Percentiles rank a stretch among this genome's conserved stretches.
Conservation (phyloP, 2,888 invertebrate genomes). For the Onchidella celtica region DNA sequence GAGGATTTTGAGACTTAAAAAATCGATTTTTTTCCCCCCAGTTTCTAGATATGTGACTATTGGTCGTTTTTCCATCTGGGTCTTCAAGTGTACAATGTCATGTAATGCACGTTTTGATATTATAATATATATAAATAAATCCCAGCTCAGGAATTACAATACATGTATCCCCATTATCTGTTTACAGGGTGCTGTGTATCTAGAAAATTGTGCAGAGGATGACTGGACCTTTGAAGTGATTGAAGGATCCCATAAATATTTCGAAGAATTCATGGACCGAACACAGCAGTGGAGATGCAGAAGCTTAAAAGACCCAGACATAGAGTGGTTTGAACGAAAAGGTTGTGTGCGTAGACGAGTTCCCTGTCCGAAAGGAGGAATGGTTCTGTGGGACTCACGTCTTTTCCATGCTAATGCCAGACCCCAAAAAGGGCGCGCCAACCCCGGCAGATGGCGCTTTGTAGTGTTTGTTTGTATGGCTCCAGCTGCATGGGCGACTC, state of each 20-base stretch:
- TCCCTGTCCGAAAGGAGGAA: constrained; percentile 70
- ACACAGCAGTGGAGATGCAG: constrained; percentile 3
- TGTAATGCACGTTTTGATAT: too few species aligned
- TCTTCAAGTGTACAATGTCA: too few species aligned
- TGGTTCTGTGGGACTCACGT: constrained; percentile 75
- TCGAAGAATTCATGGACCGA: constrained; percentile 28
- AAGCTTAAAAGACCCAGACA: constrained; percentile 54
- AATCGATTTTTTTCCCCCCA: too few species aligned
- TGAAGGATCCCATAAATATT: constrained; percentile 56
- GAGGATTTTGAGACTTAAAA: too few species aligned
- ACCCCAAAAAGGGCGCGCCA: constrained; percentile 61
- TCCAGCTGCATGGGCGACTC: constrained; percentile 69
- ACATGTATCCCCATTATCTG: too few species aligned
- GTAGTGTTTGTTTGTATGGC: constrained; percentile 72
- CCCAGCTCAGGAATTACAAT: too few species aligned
- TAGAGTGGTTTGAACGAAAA: constrained; percentile 57
- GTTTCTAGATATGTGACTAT: too few species aligned
- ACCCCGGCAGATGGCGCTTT: constrained; percentile 69
- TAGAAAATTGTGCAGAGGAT: constrained; percentile 59
- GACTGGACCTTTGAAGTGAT: constrained; percentile 63
- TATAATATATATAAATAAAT: too few species aligned
- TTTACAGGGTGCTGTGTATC: constrained; percentile 67
- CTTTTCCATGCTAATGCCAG: constrained; percentile 71
- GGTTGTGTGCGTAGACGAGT: constrained; percentile 64
- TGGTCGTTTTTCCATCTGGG: too few species aligned